Base-by-base conservation (phyloP, 1,140 invertebrate species). In the Drosophila parvula region DNA sequence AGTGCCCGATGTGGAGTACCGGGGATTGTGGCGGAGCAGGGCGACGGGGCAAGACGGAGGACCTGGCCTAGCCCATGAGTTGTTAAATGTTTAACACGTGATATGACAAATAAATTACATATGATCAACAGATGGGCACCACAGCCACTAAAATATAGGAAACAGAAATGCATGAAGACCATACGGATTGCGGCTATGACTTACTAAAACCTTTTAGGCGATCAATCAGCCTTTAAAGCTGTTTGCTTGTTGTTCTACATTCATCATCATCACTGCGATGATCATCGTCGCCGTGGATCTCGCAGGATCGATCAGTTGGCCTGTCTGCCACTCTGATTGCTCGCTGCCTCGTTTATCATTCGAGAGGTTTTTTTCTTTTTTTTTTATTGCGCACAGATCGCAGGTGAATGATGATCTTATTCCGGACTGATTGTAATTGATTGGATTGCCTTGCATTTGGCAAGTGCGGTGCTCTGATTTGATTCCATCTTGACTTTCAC, bases 81-180 rank as follows among this genome's bases (percentile, higher is more conserved):
- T 86, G 82, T 85, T 85, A 85, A 85, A 85, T 85, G 82, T 85
- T 85, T 85, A 86, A 85, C 82, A 85, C 82, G 82, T 85, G 82
- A 85, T 85, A 86, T 85, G 82, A 85, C 82, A 85, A 85, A 85
- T 85, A 86, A 85, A 85, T 85, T 85, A 86, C 82, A 86, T 86
- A 85, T 79, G 81, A 88, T 69, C 55, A 79, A 51, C 64, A 67
- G 61, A 71, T 47, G 53, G 67, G 67, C 64, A 61, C 38, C 44
- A 67, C 48, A 50, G 67, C 47, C 70, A 63, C 53, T 40, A 38
- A 47, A 36, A 43, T 69, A 64, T 68, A 64, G 73, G 38, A 59
- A 38, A 47, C 34, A 16, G 44, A 11, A 11, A n/a, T 30, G 5
- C 30, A 73, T 36, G 32, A 12, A 64, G 50, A 32, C 28, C 5